Conservation (phyloP, 2,888 invertebrate genomes). For the Sarcophaga rosellei region DNA sequence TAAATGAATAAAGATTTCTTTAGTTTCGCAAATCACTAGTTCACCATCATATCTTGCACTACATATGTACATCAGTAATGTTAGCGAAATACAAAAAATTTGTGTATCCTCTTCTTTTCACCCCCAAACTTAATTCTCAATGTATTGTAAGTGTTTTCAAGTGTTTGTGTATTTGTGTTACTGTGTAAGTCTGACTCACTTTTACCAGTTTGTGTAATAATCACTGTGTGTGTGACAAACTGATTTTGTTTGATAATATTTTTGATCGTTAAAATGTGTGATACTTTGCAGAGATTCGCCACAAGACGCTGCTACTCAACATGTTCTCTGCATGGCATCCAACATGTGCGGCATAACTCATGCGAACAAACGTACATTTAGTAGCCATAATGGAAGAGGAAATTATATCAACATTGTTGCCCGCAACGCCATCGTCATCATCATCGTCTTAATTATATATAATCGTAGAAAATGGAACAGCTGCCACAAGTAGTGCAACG, state of each 20-base stretch:
- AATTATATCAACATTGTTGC: conserved; percentile 23
- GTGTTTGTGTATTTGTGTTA: neutral
- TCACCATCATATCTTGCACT: too few species aligned
- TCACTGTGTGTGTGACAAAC: conserved; percentile 23
- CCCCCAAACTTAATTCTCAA: neutral
- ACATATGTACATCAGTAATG: neutral
- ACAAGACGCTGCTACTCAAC: conserved; percentile 91
- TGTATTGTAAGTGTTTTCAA: neutral
- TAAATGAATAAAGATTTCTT: too few species aligned
- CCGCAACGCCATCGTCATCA: too few species aligned
- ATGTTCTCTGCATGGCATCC: conserved; percentile 88
- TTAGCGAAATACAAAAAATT: neutral
- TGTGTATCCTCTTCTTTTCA: neutral
- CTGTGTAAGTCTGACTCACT: conserved; percentile 20
- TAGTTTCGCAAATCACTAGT: too few species aligned
- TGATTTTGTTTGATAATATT: conserved; percentile 29
- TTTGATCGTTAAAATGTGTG: conserved; percentile 49
- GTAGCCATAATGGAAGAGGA: conserved; percentile 76
- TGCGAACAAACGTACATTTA: conserved; percentile 93
- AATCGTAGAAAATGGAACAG: neutral
- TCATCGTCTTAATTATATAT: too few species aligned
- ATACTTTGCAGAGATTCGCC: conserved; percentile 87
- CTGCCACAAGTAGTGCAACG: neutral
- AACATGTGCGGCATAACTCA: conserved; percentile 89
- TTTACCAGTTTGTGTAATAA: neutral